Conservation (phyloP, 2,888 invertebrate genomes). For the Andrena haemorrhoa region DNA sequence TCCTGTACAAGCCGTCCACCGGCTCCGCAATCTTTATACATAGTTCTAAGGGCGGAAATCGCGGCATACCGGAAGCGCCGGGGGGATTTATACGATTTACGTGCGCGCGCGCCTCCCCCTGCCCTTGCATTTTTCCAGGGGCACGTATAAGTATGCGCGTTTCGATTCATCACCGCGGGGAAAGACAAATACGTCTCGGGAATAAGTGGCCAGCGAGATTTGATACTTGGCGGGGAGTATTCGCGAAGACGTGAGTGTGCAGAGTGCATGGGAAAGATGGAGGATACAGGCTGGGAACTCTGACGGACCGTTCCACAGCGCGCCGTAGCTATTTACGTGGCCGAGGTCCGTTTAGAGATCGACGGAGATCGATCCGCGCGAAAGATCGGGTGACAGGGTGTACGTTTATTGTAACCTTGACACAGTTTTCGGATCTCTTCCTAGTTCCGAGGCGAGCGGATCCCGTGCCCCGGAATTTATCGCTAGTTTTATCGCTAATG, state of each 20-base stretch:
- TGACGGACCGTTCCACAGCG: not conserved
- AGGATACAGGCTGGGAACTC: not conserved
- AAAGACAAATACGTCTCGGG: conserved; percentile 49
- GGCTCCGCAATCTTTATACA: conserved; percentile 33
- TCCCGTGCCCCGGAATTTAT: conserved; percentile 6
- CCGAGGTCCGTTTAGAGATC: conserved; percentile 26
- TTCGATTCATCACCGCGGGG: conserved; percentile 26
- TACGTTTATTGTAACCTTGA: conserved; percentile 51
- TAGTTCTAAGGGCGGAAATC: conserved; percentile 29
- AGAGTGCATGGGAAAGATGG: not conserved
- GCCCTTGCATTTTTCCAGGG: conserved; percentile 16
- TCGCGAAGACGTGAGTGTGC: not conserved
- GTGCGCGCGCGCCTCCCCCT: not conserved
- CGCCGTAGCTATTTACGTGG: not conserved
- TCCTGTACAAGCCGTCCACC: conserved; percentile 31
- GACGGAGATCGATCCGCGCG: conserved; percentile 36
- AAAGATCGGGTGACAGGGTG: not conserved
- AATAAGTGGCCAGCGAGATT: conserved; percentile 32
- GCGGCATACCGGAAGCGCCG: conserved; percentile 28
- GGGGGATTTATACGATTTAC: conserved; percentile 24
- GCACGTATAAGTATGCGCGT: too few species aligned
- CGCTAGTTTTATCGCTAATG: conserved; percentile 46
- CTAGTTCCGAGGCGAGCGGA: conserved; percentile 26
- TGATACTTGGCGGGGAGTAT: not conserved
- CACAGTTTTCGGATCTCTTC: conserved; percentile 45